Evolutionary conservation across 2,113 vertebrate genomes (phyloP).

Genomic region (Hyperopisus bebe): DNA sequence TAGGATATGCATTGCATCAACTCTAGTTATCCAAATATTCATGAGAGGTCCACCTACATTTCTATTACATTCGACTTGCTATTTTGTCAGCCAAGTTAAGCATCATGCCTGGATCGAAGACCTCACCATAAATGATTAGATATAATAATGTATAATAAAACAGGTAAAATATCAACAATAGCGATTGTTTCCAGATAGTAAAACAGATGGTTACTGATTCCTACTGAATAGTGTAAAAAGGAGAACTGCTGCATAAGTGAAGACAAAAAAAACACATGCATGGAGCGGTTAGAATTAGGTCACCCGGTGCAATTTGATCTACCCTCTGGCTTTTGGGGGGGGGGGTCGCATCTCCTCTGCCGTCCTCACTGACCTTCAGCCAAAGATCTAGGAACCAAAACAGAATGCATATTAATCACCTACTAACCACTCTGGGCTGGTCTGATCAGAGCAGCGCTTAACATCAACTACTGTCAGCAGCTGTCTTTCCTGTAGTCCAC

Average conservation of each 20-base stretch:
- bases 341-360: background rate
- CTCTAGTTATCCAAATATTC: background rate
- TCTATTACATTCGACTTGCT: background rate
- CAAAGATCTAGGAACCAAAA: background rate
- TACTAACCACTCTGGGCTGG: background rate
- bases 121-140: background rate
- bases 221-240: background rate
- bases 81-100: background rate
- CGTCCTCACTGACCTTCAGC: background rate
- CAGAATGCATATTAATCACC: constrained; percentile 14
- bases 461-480: background rate
- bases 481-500: background rate
- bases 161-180: background rate
- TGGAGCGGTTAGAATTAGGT: background rate
- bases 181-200: background rate
- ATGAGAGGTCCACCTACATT: background rate
- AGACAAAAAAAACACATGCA: background rate
- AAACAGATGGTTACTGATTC: background rate
- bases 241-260: background rate
- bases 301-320: background rate
- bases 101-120: background rate
- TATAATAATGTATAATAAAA: background rate
- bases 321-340: background rate
- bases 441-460: background rate
- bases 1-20: background rate